These are phyloP conservation scores for Drosophila borborema DNA, from an alignment of 2,888 invertebrate genomes.

Conservation along the genomic window DNA sequence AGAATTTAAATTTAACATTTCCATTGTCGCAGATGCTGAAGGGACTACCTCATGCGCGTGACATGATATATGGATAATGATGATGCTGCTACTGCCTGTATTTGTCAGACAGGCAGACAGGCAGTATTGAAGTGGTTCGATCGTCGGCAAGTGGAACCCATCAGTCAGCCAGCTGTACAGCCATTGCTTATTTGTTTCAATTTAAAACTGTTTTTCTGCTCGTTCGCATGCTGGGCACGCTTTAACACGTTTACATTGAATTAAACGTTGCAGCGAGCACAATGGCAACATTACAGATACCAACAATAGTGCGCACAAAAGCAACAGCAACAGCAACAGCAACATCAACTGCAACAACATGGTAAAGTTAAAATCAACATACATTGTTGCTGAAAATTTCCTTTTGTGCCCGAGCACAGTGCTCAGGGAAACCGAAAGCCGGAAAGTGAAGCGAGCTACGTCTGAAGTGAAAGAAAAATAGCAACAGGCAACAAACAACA, in stretches of 20 bases:
- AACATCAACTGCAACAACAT: conserved; percentile 43
- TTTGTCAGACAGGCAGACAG: conserved; percentile 1
- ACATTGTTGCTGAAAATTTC: conserved; percentile 68
- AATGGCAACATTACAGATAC: conserved; percentile 55
- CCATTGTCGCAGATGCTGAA: conserved; percentile 35
- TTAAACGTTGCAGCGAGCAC: conserved; percentile 67
- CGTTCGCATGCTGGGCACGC: conserved; percentile 63
- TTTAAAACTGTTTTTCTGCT: conserved; percentile 52
- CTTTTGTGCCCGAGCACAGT: conserved; percentile 43
- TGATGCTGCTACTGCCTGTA: conserved; percentile 23
- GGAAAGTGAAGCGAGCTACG: conserved; percentile 76
- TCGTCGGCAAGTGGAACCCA: conserved; percentile 9
- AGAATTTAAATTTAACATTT: conserved; percentile 35
- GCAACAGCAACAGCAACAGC: conserved; percentile 23
- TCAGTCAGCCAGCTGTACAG: conserved; percentile 45
- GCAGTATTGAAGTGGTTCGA: conserved; percentile 3
- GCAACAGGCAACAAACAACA: conserved; percentile 43
- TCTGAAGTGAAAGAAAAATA: conserved; percentile 77
- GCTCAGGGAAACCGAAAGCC: conserved; percentile 54
- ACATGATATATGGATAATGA: conserved; percentile 33
- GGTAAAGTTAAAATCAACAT: conserved; percentile 73
- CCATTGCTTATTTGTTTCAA: conserved; percentile 65
- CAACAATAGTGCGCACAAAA: conserved; percentile 53
- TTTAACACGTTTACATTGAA: conserved; percentile 79
- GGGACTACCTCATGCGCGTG: conserved; percentile 28